phyloP scores from a whole-genome alignment of 2,888 invertebrate genomes.

The Leptothorax acervorum region DNA sequence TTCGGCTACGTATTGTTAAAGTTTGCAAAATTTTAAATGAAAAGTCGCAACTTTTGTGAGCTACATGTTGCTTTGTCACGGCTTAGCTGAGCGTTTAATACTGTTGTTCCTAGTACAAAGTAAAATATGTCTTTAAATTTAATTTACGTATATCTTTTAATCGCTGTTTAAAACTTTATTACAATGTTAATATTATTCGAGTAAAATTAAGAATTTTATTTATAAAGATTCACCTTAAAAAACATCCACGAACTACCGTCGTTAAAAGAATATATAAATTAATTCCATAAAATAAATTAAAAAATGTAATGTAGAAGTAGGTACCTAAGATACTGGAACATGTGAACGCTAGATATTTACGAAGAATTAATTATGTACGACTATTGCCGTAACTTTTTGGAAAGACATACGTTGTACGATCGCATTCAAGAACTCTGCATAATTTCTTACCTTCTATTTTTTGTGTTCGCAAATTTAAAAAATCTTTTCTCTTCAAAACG shows the following conservation, averaged over 20 bases:
- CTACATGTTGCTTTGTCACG: background rate
- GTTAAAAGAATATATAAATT: background rate
- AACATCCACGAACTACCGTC: background rate
- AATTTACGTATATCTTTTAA: slow-evolving; percentile 10
- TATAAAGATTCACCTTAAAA: background rate
- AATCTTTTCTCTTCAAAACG: background rate
- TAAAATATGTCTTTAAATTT: slow-evolving; percentile 22
- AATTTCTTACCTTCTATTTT: background rate
- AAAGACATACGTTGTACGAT: background rate
- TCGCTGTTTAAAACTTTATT: slow-evolving; percentile 1
- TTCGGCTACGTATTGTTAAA: slow-evolving; percentile 9
- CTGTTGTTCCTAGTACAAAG: background rate
- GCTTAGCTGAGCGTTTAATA: slow-evolving; percentile 13
- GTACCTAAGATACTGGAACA: no score
- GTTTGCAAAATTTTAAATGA: slow-evolving; percentile 24
- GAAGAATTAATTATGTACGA: background rate
- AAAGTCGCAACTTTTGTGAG: slow-evolving; percentile 20
- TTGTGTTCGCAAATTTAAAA: slow-evolving; percentile 15
- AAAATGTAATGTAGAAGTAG: background rate
- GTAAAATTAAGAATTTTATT: slow-evolving; percentile 4
- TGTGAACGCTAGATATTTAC: background rate
- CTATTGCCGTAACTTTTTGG: background rate
- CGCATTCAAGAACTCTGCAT: background rate
- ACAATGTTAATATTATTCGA: background rate
- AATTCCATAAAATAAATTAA: background rate